Base-by-base conservation (phyloP, 2,113 vertebrate species). In the Argyrosomus japonicus region DNA sequence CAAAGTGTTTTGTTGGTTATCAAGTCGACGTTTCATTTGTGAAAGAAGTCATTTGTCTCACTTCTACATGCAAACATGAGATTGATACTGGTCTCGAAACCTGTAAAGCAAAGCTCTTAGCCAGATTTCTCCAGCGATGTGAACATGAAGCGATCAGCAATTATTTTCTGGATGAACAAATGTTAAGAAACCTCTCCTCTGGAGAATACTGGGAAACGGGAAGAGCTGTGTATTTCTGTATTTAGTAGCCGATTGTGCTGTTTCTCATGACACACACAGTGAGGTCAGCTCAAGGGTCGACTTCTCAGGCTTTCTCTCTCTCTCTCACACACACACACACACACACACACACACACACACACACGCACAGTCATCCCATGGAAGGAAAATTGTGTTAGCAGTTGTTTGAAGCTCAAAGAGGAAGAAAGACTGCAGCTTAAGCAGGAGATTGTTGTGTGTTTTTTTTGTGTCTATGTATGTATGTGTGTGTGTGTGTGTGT, bases 221-320 rank as follows among this genome's bases (percentile, higher is more conserved):
- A 79, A 51, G 63, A 13, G 3, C 43, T 32, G 45, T 68, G 69
- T 74, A 23, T 72, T 48, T 81, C 27, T 67, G 67, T 62, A n/a
- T 50, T 17, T 64, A 56, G 60, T 40, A 50, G 61, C 40, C 40
- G 61, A 60, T 53, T 32, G 29, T 21, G 51, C 29, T 3, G 48
- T 75, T 89, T 93, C 89, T 83, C 92, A 91, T 83, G 88, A 86
- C 88, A 89, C 75, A 56, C 48, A 48, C 23, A 6, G 13, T 14
- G 19, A 54, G 81, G 85, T 86, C 77, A 58, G 67, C 17, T 47
- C 60, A 64, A 12, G 68, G 86, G 62, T 81, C 73, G 2, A 18
- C 23, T 74, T 84, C 86, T 79, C 88, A 82, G 74, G 63, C 76
- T 83, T 29, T 75, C 50, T 64, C 13, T 40, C 1, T 36, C 32